phyloP scores from a whole-genome alignment of 2,113 vertebrate species.

The Pomatostomus ruficeps region DNA sequence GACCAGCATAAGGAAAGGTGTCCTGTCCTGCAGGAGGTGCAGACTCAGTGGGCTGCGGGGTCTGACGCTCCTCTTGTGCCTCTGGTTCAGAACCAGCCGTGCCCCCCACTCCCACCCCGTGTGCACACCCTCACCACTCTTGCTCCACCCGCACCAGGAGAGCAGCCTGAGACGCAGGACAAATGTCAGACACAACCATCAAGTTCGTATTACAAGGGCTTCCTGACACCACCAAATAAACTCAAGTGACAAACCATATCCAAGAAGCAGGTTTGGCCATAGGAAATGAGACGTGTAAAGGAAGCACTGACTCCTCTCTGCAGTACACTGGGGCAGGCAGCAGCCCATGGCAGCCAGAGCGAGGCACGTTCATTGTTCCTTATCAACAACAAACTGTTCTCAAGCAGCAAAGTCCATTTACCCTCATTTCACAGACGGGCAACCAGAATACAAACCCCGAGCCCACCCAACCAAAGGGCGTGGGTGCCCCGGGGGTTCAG shows the following conservation, averaged over 20 bases:
- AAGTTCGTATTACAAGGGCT: neutral
- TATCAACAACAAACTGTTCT: neutral
- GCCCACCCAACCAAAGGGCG: neutral
- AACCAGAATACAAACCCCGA: neutral
- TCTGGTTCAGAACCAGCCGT: rapidly evolving
- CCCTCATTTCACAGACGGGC: neutral
- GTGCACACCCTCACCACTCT: neutral
- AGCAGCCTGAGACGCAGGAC: neutral
- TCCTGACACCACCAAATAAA: neutral
- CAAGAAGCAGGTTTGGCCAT: neutral
- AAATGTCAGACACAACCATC: neutral
- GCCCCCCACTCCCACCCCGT: neutral
- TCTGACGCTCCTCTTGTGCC: neutral
- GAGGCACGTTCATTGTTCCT: neutral
- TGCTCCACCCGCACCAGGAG: neutral
- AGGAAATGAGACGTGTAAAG: neutral
- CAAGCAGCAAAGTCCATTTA: neutral
- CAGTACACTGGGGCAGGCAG: neutral
- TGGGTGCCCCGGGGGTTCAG: rapidly evolving
- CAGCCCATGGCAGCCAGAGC: neutral
- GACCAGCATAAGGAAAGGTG: neutral
- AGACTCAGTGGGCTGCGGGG: rapidly evolving
- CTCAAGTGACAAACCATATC: neutral
- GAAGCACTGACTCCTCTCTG: neutral
- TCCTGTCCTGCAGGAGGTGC: rapidly evolving